Evolutionary conservation across 1,140 invertebrate species (phyloP), one percentile per base, ranked within the genome.

Genomic region (Chrysopa pallens): DNA sequence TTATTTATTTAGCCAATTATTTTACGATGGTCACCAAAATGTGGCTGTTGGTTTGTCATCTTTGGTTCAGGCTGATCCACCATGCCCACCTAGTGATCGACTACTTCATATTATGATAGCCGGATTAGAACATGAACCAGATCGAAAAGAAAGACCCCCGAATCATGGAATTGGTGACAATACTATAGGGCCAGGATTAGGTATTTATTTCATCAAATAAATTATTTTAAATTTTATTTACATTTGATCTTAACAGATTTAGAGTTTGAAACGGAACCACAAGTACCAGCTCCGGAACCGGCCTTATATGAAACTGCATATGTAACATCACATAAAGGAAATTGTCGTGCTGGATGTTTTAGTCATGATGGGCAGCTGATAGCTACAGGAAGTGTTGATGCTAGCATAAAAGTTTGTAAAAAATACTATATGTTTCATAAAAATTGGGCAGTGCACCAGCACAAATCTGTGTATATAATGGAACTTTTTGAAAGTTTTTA

Each of bases 251-350:
- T 38, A 50, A 60, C 59, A 80, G 94, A 76, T 69, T 74, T 98
- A 38, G 94, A 98, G 64, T 97, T 84, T 66, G 93, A 97, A 62
- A 92, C 92, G 36, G 93, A 98, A 62, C 78, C 85, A 1, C 76
- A 76, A 4, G 77, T 83, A 0, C 70, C 88, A 31, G 92, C 93
- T 0, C 89, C 93, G 0, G 91, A 94, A 58, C 89, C 90, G 17
- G 88, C 90, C 0, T 74, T 87, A 9, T 98, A 98, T 61, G 94
- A 98, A 67, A 98, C 95, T 0, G 93, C 92, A 3, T 98, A 98
- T 62, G 91, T 98, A 1, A 98, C 95, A 6, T 92, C 92, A 4
- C 95, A 99, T 59, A 98, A 98, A 67, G 92, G 85, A 45, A 81
- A 91, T 44, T 98, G 94, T 54, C 67, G 93, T 43, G 83, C 91